Evolutionary conservation across 1,140 invertebrate genomes (phyloP), one percentile per base, ranked within the genome.

Genomic region (Polypedilum vanderplanki): DNA sequence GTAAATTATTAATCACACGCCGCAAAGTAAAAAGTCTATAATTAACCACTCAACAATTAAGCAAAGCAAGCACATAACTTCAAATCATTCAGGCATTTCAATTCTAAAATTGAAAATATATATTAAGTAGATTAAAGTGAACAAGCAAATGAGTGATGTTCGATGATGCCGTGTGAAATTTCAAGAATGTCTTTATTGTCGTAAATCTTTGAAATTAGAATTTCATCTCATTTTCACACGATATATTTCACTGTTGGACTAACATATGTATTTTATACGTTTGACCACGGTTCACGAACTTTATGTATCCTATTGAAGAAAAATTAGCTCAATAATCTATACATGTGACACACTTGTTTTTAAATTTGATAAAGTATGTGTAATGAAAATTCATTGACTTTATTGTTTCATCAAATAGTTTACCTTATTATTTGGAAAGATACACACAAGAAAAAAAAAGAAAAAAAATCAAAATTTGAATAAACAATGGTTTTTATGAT

Each of bases 401-500:
- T 33, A n/a, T 33, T 5, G 5, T 33, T 33, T 33, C 24, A 33
- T 33, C 24, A 33, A 33, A 33, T 33, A n/a, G 24, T 5, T 33
- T 5, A 33, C 24, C 1, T 33, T 33, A 33, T 33, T 33, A 33
- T 33, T 33, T 3, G 24, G 24, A 3, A 33, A 33, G 24, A 33
- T 33, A 33, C 24, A 33, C 5, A 33, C 5, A 33, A 33, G 24
- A 33, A 33, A 33, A 57, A 57, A n/a, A 57, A 57, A n/a, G n/a
- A 57, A 12, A 46, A 15, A 15, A 57, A 57, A 12, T 57, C n/a
- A n/a, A 57, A 57, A 57, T 12, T 70, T 70, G 18, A 20, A 70
- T 70, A 70, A 70, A 70, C 65, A 70, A 7, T 4, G 18, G n/a
- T n/a, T 70, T 70, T 70, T 70, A 70, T 70, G 65, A 70, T 70